phyloP scores from a whole-genome alignment of 2,888 invertebrate species.

The Mythimna albipuncta region DNA sequence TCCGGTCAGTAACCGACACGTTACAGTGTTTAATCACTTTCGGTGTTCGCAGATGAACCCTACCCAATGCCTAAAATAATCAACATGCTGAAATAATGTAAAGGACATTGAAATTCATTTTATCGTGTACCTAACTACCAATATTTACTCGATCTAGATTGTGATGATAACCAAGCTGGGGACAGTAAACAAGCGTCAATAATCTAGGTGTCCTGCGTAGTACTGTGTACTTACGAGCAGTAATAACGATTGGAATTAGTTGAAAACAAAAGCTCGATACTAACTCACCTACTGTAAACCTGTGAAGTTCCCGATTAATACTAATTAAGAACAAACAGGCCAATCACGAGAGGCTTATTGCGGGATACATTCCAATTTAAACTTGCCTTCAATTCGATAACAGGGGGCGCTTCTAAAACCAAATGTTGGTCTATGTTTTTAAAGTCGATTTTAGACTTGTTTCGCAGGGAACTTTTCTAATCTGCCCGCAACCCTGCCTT shows the following conservation, averaged over 20 bases:
- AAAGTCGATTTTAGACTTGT: conserved; percentile 90
- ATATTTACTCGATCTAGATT: conserved; percentile 55
- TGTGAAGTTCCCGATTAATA: conserved; percentile 87
- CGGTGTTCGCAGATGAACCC: conserved; percentile 54
- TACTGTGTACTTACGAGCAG: conserved; percentile 6
- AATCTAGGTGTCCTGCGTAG: conserved; percentile 33
- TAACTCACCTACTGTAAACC: conserved; percentile 65
- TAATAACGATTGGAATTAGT: conserved; percentile 46
- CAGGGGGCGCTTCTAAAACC: conserved; percentile 85
- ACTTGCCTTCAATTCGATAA: conserved; percentile 87
- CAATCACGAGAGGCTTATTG: conserved; percentile 90
- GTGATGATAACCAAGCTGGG: conserved; percentile 41
- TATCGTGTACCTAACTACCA: conserved; percentile 45
- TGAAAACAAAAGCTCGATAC: conserved; percentile 59
- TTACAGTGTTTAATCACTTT: conserved; percentile 81
- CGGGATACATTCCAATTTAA: conserved; percentile 91
- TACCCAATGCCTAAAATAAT: conserved; percentile 51
- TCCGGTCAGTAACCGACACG: conserved; percentile 84
- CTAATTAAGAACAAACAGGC: conserved; percentile 90
- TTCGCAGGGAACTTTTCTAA: conserved; percentile 88
- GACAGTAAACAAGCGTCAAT: conserved; percentile 47
- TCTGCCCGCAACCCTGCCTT: conserved; percentile 86
- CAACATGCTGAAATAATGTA: conserved; percentile 31
- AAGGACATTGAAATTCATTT: conserved; percentile 42
- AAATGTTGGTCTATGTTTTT: conserved; percentile 88